phyloP scores from a whole-genome alignment of 2,888 invertebrate species.

The Eledone cirrhosa region DNA sequence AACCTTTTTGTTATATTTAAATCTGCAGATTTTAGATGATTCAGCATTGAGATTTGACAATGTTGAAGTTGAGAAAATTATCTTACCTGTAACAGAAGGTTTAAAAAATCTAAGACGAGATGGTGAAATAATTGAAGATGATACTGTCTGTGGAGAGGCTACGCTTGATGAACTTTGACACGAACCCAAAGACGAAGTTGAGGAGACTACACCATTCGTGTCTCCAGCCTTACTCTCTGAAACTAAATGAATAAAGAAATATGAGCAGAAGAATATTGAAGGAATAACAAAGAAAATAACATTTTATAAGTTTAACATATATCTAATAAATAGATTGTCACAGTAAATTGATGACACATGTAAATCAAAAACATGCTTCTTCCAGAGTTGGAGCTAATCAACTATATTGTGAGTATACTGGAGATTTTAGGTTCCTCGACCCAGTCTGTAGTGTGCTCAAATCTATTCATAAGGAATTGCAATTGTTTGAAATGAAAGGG shows the following conservation, averaged over 20 bases:
- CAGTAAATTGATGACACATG: no score
- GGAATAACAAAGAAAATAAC: background rate
- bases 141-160: slow-evolving; percentile 2
- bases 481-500: no score
- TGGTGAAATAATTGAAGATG: slow-evolving; percentile 11
- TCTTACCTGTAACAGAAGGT: background rate
- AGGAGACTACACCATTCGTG: slow-evolving; percentile 16
- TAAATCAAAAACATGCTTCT: no score
- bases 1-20: background rate
- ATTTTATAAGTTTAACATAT: no score
- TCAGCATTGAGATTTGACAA: background rate
- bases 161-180: slow-evolving; percentile 2
- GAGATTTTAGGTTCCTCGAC: no score
- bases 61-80: background rate
- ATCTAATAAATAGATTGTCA: no score
- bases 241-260: background rate
- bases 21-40: background rate
- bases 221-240: slow-evolving; percentile 17
- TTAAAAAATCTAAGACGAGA: slow-evolving; percentile 10
- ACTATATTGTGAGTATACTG: no score
- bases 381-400: no score
- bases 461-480: no score
- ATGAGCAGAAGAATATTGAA: background rate
- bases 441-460: no score
- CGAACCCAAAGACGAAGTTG: slow-evolving; percentile 14